Percentiles rank a stretch among this genome's conserved stretches.
Evolutionary conservation across 2,797 vertebrate genomes (phyloP).

Genomic region (Gadopsis marmoratus): DNA sequence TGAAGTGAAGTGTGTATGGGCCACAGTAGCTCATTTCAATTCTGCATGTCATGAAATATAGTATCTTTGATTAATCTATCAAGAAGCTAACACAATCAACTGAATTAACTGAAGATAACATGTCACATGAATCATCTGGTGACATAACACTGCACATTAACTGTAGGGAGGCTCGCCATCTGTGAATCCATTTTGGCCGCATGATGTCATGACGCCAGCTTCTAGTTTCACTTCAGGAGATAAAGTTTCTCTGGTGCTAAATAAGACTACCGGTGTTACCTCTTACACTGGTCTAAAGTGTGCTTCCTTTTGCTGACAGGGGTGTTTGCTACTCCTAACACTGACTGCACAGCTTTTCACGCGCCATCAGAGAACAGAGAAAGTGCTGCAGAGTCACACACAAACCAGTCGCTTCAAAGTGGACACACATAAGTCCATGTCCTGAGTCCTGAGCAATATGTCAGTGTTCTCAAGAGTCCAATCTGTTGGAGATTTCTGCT

Average conservation of each 20-base stretch:
- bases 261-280: conserved; percentile 68
- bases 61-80: conserved; percentile 56
- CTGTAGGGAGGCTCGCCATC: conserved; percentile 45
- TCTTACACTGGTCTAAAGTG: conserved; percentile 54
- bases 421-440: not conserved
- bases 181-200: conserved; percentile 67
- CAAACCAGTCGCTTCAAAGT: not conserved
- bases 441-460: not conserved
- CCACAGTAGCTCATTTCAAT: conserved; percentile 33
- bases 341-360: conserved; percentile 24
- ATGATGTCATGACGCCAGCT: conserved; percentile 78
- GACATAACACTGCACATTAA: conserved; percentile 75
- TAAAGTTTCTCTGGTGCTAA: conserved; percentile 76
- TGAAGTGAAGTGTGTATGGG: not conserved
- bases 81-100: conserved; percentile 55
- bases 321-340: conserved; percentile 28
- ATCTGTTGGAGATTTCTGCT: not conserved
- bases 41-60: conserved; percentile 30
- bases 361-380: conserved; percentile 4
- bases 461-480: not conserved
- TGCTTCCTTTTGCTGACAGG: conserved; percentile 51
- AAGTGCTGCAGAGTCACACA: conserved; percentile 7
- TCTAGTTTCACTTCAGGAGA: conserved; percentile 71
- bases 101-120: conserved; percentile 56
- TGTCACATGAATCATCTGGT: conserved; percentile 69